A percentile compares a stretch with the other conserved stretches of the same genome.
Evolutionary conservation across 2,113 vertebrate genomes (phyloP).

Genomic region (Tyto alba): DNA sequence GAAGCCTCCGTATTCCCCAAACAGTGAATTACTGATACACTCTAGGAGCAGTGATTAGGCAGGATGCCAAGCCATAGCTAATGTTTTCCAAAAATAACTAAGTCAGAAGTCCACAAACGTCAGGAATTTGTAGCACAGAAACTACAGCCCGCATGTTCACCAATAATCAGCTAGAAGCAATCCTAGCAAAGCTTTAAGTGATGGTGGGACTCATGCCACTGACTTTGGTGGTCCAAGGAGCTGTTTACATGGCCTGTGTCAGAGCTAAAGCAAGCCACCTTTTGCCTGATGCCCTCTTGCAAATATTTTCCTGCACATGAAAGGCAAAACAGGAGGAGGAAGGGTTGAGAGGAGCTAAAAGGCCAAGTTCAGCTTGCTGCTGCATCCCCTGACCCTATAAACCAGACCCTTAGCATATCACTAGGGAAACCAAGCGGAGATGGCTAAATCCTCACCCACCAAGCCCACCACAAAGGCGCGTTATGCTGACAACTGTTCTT

Average conservation of each 20-base stretch:
- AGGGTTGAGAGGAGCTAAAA: background rate
- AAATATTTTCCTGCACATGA: background rate
- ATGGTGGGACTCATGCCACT: background rate
- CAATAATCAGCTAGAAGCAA: background rate
- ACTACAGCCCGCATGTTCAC: fast-evolving
- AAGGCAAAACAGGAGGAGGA: background rate
- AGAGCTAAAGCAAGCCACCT: background rate
- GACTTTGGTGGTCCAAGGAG: background rate
- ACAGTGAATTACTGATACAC: fast-evolving
- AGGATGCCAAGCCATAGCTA: background rate
- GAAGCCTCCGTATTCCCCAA: background rate
- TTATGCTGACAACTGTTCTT: background rate
- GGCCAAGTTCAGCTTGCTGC: background rate
- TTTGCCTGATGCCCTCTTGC: background rate
- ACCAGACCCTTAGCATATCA: background rate
- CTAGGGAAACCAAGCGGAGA: background rate
- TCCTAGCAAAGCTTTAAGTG: background rate
- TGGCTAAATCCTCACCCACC: background rate
- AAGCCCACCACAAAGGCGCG: background rate
- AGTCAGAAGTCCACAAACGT: background rate
- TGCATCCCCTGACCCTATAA: background rate
- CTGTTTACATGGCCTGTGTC: background rate
- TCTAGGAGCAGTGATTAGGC: background rate
- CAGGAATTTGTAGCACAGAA: background rate
- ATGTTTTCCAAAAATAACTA: background rate